These are phyloP conservation scores for Nomia melanderi DNA, from an alignment of 1,140 invertebrate genomes.

Conservation along the genomic window DNA sequence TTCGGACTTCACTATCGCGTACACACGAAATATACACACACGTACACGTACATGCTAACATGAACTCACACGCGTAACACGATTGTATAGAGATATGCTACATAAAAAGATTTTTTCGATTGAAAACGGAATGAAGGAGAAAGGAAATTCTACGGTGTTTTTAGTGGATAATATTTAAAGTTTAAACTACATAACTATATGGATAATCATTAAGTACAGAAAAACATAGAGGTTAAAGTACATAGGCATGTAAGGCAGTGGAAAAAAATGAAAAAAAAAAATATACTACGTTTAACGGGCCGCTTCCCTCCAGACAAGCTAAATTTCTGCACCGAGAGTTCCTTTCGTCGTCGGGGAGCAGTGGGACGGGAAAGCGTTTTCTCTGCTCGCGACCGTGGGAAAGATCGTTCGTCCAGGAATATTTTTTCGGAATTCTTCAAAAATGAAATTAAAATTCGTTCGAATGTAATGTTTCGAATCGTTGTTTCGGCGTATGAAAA, in stretches of 20 bases:
- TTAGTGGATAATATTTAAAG: conserved; percentile 80
- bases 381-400: not conserved
- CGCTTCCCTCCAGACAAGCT: conserved; percentile 73
- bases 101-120: conserved; percentile 59
- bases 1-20: conserved; percentile 25
- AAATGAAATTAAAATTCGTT: not conserved
- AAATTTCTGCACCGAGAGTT: conserved; percentile 48
- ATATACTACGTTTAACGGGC: conserved; percentile 61
- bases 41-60: not conserved
- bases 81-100: conserved; percentile 23
- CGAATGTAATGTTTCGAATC: not conserved
- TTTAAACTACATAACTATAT: conserved; percentile 78
- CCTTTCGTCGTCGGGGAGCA: not conserved
- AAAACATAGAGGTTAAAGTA: conserved; percentile 76
- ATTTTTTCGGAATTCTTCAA: not conserved
- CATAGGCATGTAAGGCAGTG: conserved; percentile 76
- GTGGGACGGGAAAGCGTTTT: not conserved
- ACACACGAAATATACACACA: not conserved
- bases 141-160: conserved; percentile 71
- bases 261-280: conserved; percentile 48
- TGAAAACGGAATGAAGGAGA: conserved; percentile 55
- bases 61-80: not conserved
- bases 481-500: not conserved
- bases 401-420: not conserved
- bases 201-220: conserved; percentile 80